Conservation (phyloP, 1,140 invertebrate genomes). For the Aphaenogaster floridana region DNA sequence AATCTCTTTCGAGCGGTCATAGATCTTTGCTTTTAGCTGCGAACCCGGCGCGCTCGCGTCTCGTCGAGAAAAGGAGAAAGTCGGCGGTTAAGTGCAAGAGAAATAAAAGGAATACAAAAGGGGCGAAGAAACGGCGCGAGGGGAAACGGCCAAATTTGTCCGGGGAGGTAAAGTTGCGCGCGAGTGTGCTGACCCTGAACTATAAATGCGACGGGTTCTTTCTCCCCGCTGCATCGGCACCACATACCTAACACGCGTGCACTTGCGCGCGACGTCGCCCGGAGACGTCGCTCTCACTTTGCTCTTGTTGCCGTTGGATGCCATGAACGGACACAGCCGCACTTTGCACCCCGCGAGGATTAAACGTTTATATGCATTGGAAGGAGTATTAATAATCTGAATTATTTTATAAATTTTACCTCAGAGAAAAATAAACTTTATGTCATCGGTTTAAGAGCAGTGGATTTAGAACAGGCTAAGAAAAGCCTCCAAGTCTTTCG, state of each 20-base stretch:
- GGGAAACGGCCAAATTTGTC: conserved; percentile 60
- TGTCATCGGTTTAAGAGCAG: background rate
- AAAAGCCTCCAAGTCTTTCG: background rate
- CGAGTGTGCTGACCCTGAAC: conserved; percentile 80
- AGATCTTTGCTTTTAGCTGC: conserved; percentile 53
- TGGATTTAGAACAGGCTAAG: background rate
- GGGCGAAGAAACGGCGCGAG: background rate
- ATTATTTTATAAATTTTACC: background rate
- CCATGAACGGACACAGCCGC: background rate
- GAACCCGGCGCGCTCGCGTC: background rate
- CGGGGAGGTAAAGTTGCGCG: conserved; percentile 42
- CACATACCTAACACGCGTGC: conserved; percentile 60
- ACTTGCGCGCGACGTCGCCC: conserved; percentile 17
- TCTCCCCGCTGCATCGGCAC: conserved; percentile 56
- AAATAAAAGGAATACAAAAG: background rate
- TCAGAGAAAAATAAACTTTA: background rate
- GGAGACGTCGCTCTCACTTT: conserved; percentile 22
- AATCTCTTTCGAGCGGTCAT: conserved; percentile 50
- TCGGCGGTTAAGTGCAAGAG: background rate
- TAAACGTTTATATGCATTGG: background rate
- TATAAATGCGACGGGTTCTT: conserved; percentile 77
- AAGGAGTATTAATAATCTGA: background rate
- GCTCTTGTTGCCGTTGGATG: conserved; percentile 44
- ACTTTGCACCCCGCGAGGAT: background rate
- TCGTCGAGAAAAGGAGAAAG: conserved; percentile 24